These are phyloP conservation scores for Amblyraja radiata DNA, from an alignment of 2,797 vertebrate genomes.

Conservation along the genomic window DNA sequence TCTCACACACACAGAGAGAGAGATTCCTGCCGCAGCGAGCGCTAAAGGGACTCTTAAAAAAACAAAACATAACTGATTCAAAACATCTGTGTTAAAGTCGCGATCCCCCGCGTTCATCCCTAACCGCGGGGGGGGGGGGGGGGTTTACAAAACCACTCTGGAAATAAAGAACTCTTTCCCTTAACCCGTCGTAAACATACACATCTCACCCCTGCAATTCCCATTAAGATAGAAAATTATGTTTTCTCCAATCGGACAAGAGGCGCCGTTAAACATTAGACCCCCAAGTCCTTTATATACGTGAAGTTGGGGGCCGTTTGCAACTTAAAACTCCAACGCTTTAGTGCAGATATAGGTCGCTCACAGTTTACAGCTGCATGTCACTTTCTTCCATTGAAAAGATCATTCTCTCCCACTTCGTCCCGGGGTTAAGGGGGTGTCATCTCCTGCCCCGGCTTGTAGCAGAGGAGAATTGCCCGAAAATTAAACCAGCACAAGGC, in stretches of 20 bases:
- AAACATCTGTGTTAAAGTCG: background rate
- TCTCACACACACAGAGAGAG: background rate
- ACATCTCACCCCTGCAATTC: too few relatives aligned
- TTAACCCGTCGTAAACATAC: too few relatives aligned
- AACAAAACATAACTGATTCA: background rate
- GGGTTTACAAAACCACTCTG: too few relatives aligned
- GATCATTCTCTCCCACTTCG: background rate
- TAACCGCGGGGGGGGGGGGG: too few relatives aligned
- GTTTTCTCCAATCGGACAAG: too few relatives aligned
- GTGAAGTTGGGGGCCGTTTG: too few relatives aligned
- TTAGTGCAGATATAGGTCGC: background rate
- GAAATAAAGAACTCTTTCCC: too few relatives aligned
- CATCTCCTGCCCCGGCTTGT: background rate
- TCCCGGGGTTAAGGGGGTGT: background rate
- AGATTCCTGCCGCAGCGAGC: background rate
- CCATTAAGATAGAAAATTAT: too few relatives aligned
- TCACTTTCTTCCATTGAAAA: background rate
- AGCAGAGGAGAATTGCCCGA: background rate
- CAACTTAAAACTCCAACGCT: background rate
- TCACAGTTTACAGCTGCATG: background rate
- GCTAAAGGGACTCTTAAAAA: background rate
- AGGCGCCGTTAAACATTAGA: too few relatives aligned
- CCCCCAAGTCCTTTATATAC: too few relatives aligned
- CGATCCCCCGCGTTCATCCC: background rate
- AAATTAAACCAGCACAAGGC: background rate